Conservation (phyloP, 2,797 vertebrate genomes). For the Tenualosa thibaudeaui region DNA sequence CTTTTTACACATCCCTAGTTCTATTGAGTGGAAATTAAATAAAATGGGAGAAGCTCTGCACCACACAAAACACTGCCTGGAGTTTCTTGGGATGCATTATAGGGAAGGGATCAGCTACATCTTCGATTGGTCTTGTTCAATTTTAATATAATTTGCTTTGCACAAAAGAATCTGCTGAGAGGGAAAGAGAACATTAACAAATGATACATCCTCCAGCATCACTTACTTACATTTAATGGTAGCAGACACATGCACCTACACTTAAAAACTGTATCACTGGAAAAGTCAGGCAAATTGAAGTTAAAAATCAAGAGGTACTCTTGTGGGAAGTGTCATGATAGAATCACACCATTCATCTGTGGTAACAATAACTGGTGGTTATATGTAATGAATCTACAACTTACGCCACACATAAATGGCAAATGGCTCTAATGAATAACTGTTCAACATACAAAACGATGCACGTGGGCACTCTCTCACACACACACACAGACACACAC, state of each 20-base stretch:
- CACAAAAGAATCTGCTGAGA: too few species aligned
- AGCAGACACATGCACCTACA: neutral
- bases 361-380: neutral
- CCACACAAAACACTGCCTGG: too few species aligned
- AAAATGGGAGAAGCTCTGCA: too few species aligned
- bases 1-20: too few species aligned
- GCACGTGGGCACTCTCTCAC: neutral
- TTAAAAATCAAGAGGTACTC: neutral
- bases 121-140: too few species aligned
- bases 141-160: too few species aligned
- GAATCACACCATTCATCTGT: neutral
- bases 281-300: neutral
- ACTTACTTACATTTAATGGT: neutral
- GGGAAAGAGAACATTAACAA: too few species aligned
- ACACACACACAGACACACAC: conserved; percentile 6
- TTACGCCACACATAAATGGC: neutral
- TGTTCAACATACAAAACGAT: neutral
- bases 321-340: neutral
- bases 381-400: neutral
- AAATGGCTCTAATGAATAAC: neutral
- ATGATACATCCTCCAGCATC: too few species aligned
- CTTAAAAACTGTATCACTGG: neutral
- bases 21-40: too few species aligned
- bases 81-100: too few species aligned
- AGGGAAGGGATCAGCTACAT: too few species aligned